These are phyloP conservation scores for Meiosimyza decipiens DNA, from an alignment of 2,888 invertebrate genomes.

Conservation along the genomic window DNA sequence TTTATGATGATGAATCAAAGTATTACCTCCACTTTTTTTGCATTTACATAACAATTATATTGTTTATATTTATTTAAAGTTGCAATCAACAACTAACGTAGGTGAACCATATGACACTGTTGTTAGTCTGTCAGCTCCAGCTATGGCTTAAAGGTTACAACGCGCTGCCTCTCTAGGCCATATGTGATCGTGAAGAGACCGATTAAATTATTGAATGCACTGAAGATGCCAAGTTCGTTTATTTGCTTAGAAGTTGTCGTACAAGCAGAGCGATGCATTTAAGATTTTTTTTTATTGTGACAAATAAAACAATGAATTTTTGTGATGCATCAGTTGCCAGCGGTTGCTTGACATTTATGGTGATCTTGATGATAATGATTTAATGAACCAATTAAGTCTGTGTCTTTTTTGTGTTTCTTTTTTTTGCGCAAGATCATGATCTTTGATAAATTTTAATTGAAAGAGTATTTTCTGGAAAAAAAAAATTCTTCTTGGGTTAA, in stretches of 20 bases:
- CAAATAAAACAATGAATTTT: not conserved
- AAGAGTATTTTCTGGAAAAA: too few species aligned
- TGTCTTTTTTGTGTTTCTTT: not conserved
- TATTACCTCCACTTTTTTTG: conserved; percentile 2
- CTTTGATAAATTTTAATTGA: not conserved
- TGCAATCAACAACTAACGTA: too few species aligned
- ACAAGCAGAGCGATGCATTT: too few species aligned
- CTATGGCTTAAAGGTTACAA: conserved; percentile 11
- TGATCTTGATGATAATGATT: not conserved
- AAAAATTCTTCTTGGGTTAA: too few species aligned
- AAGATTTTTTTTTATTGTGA: not conserved
- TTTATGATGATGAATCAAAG: not conserved
- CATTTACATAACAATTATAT: not conserved
- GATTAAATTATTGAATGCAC: too few species aligned
- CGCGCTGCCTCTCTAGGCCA: not conserved
- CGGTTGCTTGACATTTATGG: not conserved
- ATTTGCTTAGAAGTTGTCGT: too few species aligned
- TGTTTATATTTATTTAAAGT: not conserved
- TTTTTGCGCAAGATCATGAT: not conserved
- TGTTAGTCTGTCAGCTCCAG: not conserved
- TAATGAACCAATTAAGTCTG: not conserved
- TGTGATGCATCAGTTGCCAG: not conserved
- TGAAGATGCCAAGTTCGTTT: too few species aligned
- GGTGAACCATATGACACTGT: too few species aligned
- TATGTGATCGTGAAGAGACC: not conserved